Evolutionary conservation across 2,888 invertebrate species (phyloP), one percentile per base, ranked within the genome.

Genomic region (Priocnemis perturbator): DNA sequence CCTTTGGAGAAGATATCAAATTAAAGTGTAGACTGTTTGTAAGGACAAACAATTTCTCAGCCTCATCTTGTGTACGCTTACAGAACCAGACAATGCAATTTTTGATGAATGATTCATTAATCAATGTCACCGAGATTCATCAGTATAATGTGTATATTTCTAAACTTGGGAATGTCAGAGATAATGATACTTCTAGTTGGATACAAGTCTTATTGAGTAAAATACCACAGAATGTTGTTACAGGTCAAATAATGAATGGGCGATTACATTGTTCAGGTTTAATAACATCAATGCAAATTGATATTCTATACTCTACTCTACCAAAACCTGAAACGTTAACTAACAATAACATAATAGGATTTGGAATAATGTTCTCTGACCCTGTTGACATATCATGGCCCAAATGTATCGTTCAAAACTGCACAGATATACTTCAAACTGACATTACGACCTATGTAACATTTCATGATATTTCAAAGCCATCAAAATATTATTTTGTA

Each of bases 401-500:
- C 44, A 85, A 84, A 37, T 89, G 89, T 67, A 21, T 7, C 44
- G 64, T 59, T 50, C 73, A 75, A 56, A 81, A 86, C 70, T 87
- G 87, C 68, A 68, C 73, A 23, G 74, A 87, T 63, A 23, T 68
- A 44, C 64, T 87, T 3, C 61, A 76, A 21, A 47, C 85, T 20
- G 81, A 83, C n/a, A 56, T 86, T 23, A 50, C 82, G 20, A 88
- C 75, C 61, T 85, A 80, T 58, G 86, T 88, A n/a, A 88, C 87
- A 64, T 88, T 88, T 64, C 83, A 89, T 23, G 92, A 92, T 75
- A 88, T 90, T 4, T 91, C 92, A 0, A 85, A 86, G 48, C 89
- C 90, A 2, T 89, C 91, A 0, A 87, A 89, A 44, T 89, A 89
- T 64, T 87, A 89, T 57, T 90, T 91, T 77, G 93, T 93, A 9